phyloP scores from a whole-genome alignment of 2,797 vertebrate genomes.

The Aplochiton taeniatus region DNA sequence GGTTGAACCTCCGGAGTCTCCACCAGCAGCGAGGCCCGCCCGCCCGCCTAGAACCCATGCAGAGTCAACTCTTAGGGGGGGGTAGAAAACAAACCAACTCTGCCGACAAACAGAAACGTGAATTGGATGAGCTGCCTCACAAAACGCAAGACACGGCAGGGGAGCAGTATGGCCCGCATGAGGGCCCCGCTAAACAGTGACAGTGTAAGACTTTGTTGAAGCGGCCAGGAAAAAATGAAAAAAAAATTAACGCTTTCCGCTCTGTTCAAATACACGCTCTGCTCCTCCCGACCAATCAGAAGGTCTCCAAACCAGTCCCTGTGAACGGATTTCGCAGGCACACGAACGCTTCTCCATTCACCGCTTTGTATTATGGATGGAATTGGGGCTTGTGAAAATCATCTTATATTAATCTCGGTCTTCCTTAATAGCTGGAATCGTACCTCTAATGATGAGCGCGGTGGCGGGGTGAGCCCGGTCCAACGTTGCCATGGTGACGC shows the following conservation, averaged over 20 bases:
- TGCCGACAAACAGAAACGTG: slow-evolving; percentile 27
- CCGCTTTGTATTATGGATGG: no score
- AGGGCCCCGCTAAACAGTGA: not conserved
- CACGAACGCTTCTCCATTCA: no score
- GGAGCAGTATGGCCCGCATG: slow-evolving; percentile 1
- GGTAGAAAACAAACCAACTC: slow-evolving; percentile 36
- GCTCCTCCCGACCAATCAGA: no score
- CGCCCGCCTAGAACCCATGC: slow-evolving; percentile 26
- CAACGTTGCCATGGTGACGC: not conserved
- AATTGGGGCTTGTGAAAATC: no score
- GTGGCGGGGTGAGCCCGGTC: not conserved
- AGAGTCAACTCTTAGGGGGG: slow-evolving; percentile 24
- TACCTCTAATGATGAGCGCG: no score
- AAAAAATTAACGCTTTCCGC: no score
- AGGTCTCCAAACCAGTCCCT: no score
- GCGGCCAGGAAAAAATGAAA: not conserved
- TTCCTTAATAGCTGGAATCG: no score
- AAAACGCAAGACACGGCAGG: slow-evolving; percentile 17
- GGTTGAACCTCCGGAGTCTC: no score
- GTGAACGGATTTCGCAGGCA: no score
- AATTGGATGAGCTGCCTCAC: slow-evolving; percentile 30
- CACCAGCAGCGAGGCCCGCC: not conserved
- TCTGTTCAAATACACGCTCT: no score
- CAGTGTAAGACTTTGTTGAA: not conserved
- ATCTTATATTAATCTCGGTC: no score